A percentile compares a stretch with the other conserved stretches of the same genome.
phyloP scores from a whole-genome alignment of 1,140 invertebrate genomes.

The Drosophila orena region DNA sequence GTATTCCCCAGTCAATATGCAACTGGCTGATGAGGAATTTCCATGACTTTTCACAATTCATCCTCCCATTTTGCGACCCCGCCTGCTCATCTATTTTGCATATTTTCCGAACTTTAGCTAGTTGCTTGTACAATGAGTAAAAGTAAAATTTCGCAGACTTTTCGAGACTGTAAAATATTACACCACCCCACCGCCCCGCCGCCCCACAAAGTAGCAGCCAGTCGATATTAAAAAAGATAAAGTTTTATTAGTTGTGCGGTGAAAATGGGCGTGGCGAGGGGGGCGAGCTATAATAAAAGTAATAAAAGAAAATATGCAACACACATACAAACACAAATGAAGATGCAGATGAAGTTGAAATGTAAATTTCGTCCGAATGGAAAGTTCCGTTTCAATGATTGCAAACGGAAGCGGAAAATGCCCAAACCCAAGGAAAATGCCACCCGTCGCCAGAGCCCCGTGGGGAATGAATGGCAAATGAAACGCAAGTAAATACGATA shows the following conservation, averaged over 20 bases:
- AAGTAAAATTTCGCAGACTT: conserved; percentile 29
- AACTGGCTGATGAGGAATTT: conserved; percentile 21
- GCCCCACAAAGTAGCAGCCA: conserved; percentile 30
- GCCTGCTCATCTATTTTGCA: conserved; percentile 57
- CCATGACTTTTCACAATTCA: conserved; percentile 4
- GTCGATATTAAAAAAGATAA: conserved; percentile 71
- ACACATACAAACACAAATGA: conserved; percentile 20
- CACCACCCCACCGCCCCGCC: conserved; percentile 21
- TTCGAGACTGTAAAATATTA: conserved; percentile 58
- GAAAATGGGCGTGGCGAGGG: conserved; percentile 7
- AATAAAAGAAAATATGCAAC: conserved; percentile 60
- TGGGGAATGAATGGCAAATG: conserved; percentile 20
- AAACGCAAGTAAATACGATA: conserved; percentile 63
- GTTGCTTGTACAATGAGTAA: conserved; percentile 36
- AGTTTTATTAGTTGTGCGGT: conserved; percentile 67
- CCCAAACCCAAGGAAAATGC: neutral
- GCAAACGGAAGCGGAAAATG: conserved; percentile 40
- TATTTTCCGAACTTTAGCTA: conserved; percentile 65
- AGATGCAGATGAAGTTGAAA: conserved; percentile 59
- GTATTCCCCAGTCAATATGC: conserved; percentile 45
- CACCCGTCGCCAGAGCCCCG: neutral
- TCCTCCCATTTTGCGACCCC: neutral
- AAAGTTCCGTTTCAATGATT: conserved; percentile 50
- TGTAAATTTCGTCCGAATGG: conserved; percentile 48
- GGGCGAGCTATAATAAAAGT: conserved; percentile 53